Percentiles rank a stretch among this genome's conserved stretches.
Conservation (phyloP, 2,888 invertebrate genomes). For the Athrips mouffetella region DNA sequence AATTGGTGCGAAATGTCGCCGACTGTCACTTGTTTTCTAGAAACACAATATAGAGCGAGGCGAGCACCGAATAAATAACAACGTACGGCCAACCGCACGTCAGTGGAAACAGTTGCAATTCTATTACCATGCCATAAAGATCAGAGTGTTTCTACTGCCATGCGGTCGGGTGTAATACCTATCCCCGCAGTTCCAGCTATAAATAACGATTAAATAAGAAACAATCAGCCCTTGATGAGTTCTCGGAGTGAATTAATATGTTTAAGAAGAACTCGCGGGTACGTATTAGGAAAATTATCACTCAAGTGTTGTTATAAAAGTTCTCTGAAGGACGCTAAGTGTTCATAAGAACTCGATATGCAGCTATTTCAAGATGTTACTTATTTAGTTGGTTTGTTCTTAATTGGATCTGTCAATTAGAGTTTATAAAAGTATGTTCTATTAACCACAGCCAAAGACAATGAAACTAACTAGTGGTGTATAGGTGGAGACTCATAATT, state of each 20-base stretch:
- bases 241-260: conserved; percentile 48
- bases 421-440: background rate
- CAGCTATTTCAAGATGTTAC: background rate
- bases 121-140: too few species aligned
- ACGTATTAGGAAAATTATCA: conserved; percentile 43
- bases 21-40: conserved; percentile 8
- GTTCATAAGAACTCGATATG: conserved; percentile 9
- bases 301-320: conserved; percentile 27
- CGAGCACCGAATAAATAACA: too few species aligned
- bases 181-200: too few species aligned
- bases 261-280: conserved; percentile 40
- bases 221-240: conserved; percentile 44
- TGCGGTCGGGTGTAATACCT: too few species aligned
- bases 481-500: too few species aligned
- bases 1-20: conserved; percentile 7
- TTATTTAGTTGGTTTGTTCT: background rate
- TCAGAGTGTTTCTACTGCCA: too few species aligned
- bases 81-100: too few species aligned
- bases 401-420: background rate
- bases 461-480: too few species aligned
- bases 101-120: too few species aligned
- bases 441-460: too few species aligned
- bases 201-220: conserved; percentile 30
- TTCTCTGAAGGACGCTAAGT: conserved; percentile 13
- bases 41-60: background rate